Evolutionary conservation across 2,888 invertebrate species (phyloP).

Genomic region (Dendrolimus pini): DNA sequence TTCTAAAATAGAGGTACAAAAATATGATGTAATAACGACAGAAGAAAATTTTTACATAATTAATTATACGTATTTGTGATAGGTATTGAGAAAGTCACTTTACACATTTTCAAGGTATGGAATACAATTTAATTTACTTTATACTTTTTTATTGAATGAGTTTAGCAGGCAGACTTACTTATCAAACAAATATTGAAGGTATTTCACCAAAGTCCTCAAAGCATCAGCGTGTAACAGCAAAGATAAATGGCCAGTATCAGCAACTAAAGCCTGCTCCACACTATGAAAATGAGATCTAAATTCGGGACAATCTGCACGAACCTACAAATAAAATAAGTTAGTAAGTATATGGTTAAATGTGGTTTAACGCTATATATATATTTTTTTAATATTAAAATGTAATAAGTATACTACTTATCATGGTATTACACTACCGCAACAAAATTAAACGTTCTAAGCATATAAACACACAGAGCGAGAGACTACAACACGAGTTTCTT

Average conservation of each 20-base stretch:
- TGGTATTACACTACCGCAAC: too few species aligned
- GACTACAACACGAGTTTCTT: too few species aligned
- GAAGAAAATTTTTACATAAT: too few species aligned
- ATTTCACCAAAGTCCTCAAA: conserved; percentile 82
- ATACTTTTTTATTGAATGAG: not conserved
- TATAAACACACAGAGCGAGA: too few species aligned
- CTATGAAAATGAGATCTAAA: conserved; percentile 88
- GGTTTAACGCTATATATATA: not conserved
- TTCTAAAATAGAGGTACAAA: conserved; percentile 22
- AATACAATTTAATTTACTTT: not conserved
- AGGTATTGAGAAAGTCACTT: too few species aligned
- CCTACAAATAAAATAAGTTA: conserved; percentile 56
- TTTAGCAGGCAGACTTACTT: conserved; percentile 63
- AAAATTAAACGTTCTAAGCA: too few species aligned
- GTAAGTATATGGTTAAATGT: not conserved
- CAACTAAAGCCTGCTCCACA: conserved; percentile 85
- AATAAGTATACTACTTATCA: too few species aligned
- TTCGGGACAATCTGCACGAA: conserved; percentile 88
- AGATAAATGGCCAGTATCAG: conserved; percentile 77
- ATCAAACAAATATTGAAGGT: conserved; percentile 78
- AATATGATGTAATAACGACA: too few species aligned
- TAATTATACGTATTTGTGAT: not conserved
- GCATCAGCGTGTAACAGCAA: conserved; percentile 85
- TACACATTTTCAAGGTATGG: too few species aligned
- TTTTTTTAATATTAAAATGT: too few species aligned